phyloP scores from a whole-genome alignment of 2,888 invertebrate species.

The Phaedon cochleariae region DNA sequence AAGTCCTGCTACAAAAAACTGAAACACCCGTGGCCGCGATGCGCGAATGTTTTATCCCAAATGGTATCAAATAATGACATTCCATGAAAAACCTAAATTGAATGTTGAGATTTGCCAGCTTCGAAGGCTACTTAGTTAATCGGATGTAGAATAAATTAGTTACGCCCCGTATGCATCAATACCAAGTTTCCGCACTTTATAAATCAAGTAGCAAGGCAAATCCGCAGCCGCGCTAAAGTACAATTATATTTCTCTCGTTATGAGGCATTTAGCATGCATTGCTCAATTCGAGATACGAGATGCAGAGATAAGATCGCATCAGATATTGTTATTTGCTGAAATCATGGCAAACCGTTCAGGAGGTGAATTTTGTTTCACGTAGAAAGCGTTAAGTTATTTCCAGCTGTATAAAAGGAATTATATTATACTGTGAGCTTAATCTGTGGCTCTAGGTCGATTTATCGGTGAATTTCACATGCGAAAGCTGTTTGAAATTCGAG shows the following conservation, averaged over 20 bases:
- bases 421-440: not conserved
- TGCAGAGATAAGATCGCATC: conserved; percentile 20
- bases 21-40: too few relatives aligned
- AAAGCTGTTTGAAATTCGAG: too few relatives aligned
- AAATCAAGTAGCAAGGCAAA: conserved; percentile 15
- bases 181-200: conserved; percentile 14
- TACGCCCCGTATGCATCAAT: not conserved
- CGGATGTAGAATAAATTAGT: too few relatives aligned
- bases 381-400: not conserved
- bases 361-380: not conserved
- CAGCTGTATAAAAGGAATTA: not conserved
- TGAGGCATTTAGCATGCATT: conserved; percentile 20
- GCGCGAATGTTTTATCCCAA: too few relatives aligned
- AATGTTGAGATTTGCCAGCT: too few relatives aligned
- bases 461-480: too few relatives aligned
- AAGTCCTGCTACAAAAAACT: too few relatives aligned
- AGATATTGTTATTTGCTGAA: conserved; percentile 28
- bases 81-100: too few relatives aligned
- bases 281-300: conserved; percentile 15
- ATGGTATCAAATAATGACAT: too few relatives aligned
- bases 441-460: too few relatives aligned
- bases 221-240: conserved; percentile 3
- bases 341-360: conserved; percentile 1
- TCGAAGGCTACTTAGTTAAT: too few relatives aligned
- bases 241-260: conserved; percentile 16